Base-by-base conservation (phyloP, 2,888 invertebrate species). In the Entomobrya proxima region DNA sequence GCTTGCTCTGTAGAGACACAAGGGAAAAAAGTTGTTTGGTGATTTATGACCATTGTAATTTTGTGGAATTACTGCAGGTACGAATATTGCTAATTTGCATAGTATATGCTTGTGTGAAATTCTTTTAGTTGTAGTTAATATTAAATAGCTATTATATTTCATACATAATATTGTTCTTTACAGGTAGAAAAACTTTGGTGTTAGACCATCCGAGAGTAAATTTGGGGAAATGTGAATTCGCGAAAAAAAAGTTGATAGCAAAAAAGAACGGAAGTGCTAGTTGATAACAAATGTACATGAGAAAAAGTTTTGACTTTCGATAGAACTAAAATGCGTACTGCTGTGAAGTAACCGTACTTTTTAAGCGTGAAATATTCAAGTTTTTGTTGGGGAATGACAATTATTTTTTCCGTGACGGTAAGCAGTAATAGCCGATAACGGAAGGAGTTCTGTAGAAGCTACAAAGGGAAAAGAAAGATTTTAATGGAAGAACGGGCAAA, bases 41-140 rank as follows among this genome's bases (percentile, higher is more conserved):
- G 69, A 72, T 80, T 80, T 80, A 72, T 64, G 52, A 80, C 30
- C 6, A 37, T 21, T 72, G 52, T 69, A 79, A 79, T 79, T 79
- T 69, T 21, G n/a, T 21, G 4, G 35, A 32, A 74, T 74, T 47
- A 47, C 69, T 18, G 11, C 47, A 74, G 35, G 18, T 50, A 52
- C 35, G 32, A 35, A 32, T 11, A 72, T 13, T 32, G 3, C 6
- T 32, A 55, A 27, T 55, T 55, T 24, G 50, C 50, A 52, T 52
- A 52, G n/a, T 2, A 52, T 2, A 18, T 52, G n/a, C 11, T 47
- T 47, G 47, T n/a, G n/a, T n/a, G n/a, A n/a, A n/a, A n/a, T n/a
- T n/a, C n/a, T n/a, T n/a, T n/a, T n/a, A n/a, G 9, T 11, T 4
- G 47, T 47, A 47, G 13, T 11, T n/a, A 47, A n/a, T 52, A 52